Evolutionary conservation across 2,113 vertebrate species (phyloP), one percentile per base, ranked within the genome.

Genomic region (Casuarius casuarius): DNA sequence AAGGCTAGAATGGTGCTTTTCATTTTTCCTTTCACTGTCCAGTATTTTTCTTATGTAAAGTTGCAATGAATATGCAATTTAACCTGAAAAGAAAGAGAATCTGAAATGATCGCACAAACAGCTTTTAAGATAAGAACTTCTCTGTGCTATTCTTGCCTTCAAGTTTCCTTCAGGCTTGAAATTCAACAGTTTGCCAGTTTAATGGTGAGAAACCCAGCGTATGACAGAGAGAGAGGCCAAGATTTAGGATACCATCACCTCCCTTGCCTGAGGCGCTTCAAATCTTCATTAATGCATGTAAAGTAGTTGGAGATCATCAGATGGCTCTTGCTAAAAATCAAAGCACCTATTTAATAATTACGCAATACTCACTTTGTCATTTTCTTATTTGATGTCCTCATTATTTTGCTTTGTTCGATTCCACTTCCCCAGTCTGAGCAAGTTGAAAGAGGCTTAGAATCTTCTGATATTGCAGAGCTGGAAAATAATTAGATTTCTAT

Each of bases 381-480:
- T 91, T 99, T 99, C 76, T 96, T 98, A 73, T 97, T 95, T 97
- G 90, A 81, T 9, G 97, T 98, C 87, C 97, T 98, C 98, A 98
- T 72, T 81, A 70, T 98, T 67, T 99, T 98, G 35, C 98, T 98
- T 23, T 98, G 98, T 95, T 99, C 99, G 72, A 99, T 98, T 70
- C 98, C 98, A 66, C 97, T 97, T 22, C 98, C 99, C 99, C 99
- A 99, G 87, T 97, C 98, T 1, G 94, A 66, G 42, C 98, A 98
- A 71, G 98, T 96, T 38, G 98, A 98, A 82, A 95, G 97, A 0
- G 98, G 97, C 7, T 97, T 98, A 1, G 97, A 95, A 73, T 97
- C 95, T 91, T 99, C 99, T 59, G 98, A 98, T 42, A 98, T 97
- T 25, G 99, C 96, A 86, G 99, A 99, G 73, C 99, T 99, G 84